Evolutionary conservation across 2,888 invertebrate genomes (phyloP), one percentile per base, ranked within the genome.

Genomic region (Brachynemurus nebulosus): DNA sequence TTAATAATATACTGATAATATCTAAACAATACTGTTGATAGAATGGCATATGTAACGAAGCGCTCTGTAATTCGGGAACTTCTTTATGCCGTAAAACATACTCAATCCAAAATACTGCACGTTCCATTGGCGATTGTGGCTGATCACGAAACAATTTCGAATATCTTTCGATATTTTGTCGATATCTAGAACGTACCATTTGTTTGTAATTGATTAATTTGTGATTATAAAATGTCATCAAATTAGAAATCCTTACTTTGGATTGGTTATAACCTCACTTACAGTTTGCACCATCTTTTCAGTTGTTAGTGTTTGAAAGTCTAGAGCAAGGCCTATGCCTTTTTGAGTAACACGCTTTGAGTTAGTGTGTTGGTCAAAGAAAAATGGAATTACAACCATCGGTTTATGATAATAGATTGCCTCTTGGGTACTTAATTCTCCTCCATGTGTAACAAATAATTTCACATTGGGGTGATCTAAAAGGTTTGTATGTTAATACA

Each of bases 311-410:
- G 51, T 50, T 4, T 37, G 4, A 19, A 52, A 51, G 42, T 54
- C 49, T 16, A 58, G 25, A 7, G 33, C 48, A 8, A 49, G 30
- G 6, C 54, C 58, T 19, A 53, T 47, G 16, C 57, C 58, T 14
- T 51, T 49, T 2, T 50, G 42, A 25, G 51, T 53, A 3, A 60
- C 52, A 45, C 56, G 57, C 8, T 44, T 42, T 38, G 57, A 52
- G 45, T 60, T 62, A 16, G 51, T 44, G 16, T 51, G 45, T 45
- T 63, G 61, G 46, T 63, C 62, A 1, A 51, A 46, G 39, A 55
- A 56, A 20, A 62, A 50, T 4, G 62, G 63, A 3, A 63, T 53
- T 3, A 55, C 50, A 2, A 57, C 37, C 8, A 53, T 25, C 14
- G 57, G 57, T 5, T 54, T 49, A 6, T 54, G 55, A 25, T 52